Base-by-base conservation (phyloP, 2,888 invertebrate genomes). In the Chesias legatella region DNA sequence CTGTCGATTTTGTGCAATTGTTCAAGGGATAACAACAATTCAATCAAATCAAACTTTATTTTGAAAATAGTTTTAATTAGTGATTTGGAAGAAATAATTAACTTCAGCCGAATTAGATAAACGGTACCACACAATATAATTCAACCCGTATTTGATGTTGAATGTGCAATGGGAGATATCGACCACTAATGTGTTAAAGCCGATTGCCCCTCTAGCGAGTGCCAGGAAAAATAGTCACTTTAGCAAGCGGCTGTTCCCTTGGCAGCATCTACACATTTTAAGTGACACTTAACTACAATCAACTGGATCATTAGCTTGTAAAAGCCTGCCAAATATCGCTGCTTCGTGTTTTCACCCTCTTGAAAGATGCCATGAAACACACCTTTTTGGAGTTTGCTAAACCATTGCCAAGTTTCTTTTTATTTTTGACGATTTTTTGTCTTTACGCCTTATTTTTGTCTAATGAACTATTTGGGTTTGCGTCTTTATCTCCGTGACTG, bases 281-380 rank as follows among this genome's bases (percentile, higher is more conserved):
- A 74, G 85, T 78, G 79, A 81, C 85, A 80, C 79, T 88, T 88
- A 79, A 79, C 85, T 85, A 70, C 84, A 88, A 88, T 86, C 84
- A 85, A 79, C 75, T 67, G 84, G 82, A 84, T 88, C 85, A 88
- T 88, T 88, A 88, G 84, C 79, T 73, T 70, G 79, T 74, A 79
- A 77, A 79, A 73, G 81, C 74, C 84, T 84, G 88, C 86, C 86
- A 88, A 88, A 86, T 86, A 82, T 84, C 80, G 79, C 74, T 63
- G 77, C 73, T 77, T 71, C 77, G 75, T 75, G 76, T 79, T 80
- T 79, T 73, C 83, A 80, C 83, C 77, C 78, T 77, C 75, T 72
- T 72, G 69, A 74, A 77, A 77, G 71, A 74, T 61, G 67, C 58
- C 76, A 76, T 79, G 71, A 70, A 60, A 67, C 63, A 76, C 78